These are phyloP conservation scores for Odocoileus hemionus DNA, from an alignment of 2,113 vertebrate genomes.

Conservation along the genomic window DNA sequence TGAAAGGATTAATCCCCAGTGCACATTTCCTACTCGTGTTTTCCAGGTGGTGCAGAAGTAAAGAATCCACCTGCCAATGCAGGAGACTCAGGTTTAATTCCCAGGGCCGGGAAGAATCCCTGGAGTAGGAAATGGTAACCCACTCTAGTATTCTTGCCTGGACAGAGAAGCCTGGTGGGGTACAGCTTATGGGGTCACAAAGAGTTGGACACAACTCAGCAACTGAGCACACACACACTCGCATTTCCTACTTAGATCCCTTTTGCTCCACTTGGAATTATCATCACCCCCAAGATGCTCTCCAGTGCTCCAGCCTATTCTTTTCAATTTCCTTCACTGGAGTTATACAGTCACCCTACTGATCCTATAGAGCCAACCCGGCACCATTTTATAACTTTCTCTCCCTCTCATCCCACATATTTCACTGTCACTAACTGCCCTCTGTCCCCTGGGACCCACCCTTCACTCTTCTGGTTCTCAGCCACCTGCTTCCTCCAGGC, in stretches of 20 bases:
- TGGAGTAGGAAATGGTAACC: background rate
- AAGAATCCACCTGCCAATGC: background rate
- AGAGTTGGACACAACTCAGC: background rate
- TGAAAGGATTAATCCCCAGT: background rate
- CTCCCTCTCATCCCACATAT: background rate
- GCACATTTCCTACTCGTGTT: background rate
- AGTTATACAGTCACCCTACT: accelerated
- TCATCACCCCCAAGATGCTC: accelerated
- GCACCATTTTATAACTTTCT: background rate
- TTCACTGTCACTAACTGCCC: background rate
- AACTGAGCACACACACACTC: background rate
- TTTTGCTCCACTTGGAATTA: background rate
- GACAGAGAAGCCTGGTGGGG: background rate
- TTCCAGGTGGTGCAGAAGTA: background rate
- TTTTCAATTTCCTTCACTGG: background rate
- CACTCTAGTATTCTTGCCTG: background rate
- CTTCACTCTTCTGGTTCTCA: background rate
- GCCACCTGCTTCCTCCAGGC: background rate
- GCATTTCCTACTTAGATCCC: background rate
- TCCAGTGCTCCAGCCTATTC: background rate
- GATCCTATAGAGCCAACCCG: accelerated
- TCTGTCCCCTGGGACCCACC: background rate
- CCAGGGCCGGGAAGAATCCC: background rate
- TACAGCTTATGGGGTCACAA: background rate
- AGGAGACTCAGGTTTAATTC: background rate